Evolutionary conservation across 2,888 invertebrate genomes (phyloP), one percentile per base, ranked within the genome.

Genomic region (Thumatha senex): DNA sequence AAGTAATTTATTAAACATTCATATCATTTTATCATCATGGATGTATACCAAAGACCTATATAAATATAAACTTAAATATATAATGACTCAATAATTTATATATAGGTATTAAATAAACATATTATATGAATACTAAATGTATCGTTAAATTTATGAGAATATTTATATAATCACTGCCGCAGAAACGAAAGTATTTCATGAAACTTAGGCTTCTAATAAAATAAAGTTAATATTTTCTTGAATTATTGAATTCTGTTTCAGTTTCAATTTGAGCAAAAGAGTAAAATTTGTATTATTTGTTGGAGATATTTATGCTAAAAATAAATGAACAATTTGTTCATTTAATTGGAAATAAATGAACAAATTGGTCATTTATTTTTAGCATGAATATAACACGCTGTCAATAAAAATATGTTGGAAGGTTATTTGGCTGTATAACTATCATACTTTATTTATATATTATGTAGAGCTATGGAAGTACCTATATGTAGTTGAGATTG

Each of bases 41-140:
- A 75, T 63, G 80, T 86, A 86, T 86, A 86, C 87, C 87, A 87
- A 87, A 87, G 84, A 87, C 61, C 49, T 67, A 67, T 24, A 24
- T 24, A 24, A 24, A 24, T 24, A 24, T 24, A 31, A 31, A 60
- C 56, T 54, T 41, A 51, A 50, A 57, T 64, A 55, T 54, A 51
- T 41, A 35, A 44, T 48, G 48, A 57, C 47, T 55, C 63, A 54
- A 39, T 61, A 51, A 60, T 47, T 54, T 51, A 67, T 50, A 57
- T 57, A 48, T n/a, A n/a, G n/a, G 56, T 57, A 54, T 41, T 43
- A 46, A 54, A 39, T 45, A 56, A 47, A 46, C 35, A 41, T 48
- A 51, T 44, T 54, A 49, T 54, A 49, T 54, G 52, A 52, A 51
- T 61, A 24, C 18, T 5, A 56, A 44, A 44, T 56, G 51, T 65